Evolutionary conservation across 2,888 invertebrate genomes (phyloP).

Genomic region (Dendrolimus pini): DNA sequence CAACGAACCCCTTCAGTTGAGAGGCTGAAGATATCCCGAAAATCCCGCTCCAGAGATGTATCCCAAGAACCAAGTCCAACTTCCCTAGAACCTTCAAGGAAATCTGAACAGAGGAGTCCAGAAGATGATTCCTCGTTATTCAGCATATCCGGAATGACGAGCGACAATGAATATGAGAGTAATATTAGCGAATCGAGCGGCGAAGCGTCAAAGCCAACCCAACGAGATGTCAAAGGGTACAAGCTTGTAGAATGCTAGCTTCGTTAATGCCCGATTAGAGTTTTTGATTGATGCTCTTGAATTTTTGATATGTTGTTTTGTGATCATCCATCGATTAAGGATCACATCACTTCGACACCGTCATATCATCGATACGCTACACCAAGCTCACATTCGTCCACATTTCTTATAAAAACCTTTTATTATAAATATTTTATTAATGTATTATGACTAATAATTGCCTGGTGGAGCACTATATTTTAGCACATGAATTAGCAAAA

Average conservation of each 20-base stretch:
- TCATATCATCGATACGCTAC: conserved; percentile 7
- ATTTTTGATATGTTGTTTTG: conserved; percentile 31
- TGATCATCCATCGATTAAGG: conserved; percentile 11
- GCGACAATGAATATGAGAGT: conserved; percentile 75
- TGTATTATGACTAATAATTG: conserved; percentile 2
- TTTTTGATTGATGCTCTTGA: conserved; percentile 57
- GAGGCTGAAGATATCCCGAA: conserved; percentile 42
- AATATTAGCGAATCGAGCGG: conserved; percentile 73
- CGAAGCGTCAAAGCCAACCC: conserved; percentile 64
- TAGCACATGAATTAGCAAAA: too few species aligned
- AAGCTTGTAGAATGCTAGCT: conserved; percentile 68
- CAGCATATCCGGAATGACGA: conserved; percentile 77
- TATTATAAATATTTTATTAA: not conserved
- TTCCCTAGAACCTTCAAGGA: conserved; percentile 62
- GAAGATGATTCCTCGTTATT: conserved; percentile 74
- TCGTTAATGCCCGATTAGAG: conserved; percentile 49
- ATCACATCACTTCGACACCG: conserved; percentile 5
- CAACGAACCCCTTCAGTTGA: conserved; percentile 74
- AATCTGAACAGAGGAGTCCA: conserved; percentile 72
- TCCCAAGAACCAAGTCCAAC: conserved; percentile 68
- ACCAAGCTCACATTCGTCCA: not conserved
- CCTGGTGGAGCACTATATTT: conserved; percentile 2
- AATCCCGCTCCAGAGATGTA: conserved; percentile 54
- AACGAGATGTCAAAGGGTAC: conserved; percentile 71
- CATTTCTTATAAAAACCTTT: not conserved